Evolutionary conservation across 2,113 vertebrate species (phyloP).

Genomic region (Ageneiosus marmoratus): DNA sequence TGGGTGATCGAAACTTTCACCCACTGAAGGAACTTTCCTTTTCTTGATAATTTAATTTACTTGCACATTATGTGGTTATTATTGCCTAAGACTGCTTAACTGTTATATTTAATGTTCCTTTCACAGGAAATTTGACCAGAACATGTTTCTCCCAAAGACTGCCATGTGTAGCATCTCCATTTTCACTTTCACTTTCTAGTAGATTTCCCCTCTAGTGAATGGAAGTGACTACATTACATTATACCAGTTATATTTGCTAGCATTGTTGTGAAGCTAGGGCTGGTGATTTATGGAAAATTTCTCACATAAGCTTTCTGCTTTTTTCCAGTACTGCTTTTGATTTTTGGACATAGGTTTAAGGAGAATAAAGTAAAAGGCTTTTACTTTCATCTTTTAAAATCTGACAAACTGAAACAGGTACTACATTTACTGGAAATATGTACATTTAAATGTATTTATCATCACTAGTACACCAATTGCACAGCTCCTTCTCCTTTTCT

Average conservation of each 20-base stretch:
- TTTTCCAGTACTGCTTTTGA: constrained; percentile 23
- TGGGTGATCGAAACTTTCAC: neutral
- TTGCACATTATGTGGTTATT: neutral
- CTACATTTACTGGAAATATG: neutral
- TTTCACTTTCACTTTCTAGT: constrained; percentile 62
- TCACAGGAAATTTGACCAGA: neutral
- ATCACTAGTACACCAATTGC: no score
- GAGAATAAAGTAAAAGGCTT: neutral
- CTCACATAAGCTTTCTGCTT: neutral
- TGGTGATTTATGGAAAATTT: neutral
- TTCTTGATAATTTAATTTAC: neutral
- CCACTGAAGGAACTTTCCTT: neutral
- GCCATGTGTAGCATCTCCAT: neutral
- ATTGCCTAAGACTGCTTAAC: neutral
- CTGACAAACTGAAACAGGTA: constrained; percentile 30
- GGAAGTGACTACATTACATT: neutral
- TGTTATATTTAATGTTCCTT: neutral
- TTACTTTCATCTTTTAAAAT: no score
- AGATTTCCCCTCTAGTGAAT: constrained; percentile 9
- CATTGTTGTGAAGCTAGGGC: neutral
- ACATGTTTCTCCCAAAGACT: neutral
- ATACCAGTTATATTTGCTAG: neutral
- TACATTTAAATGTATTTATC: neutral
- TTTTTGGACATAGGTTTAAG: neutral
- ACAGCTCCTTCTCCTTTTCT: neutral